Conservation (phyloP, 2,797 vertebrate genomes). For the Lithobates sylvaticus region DNA sequence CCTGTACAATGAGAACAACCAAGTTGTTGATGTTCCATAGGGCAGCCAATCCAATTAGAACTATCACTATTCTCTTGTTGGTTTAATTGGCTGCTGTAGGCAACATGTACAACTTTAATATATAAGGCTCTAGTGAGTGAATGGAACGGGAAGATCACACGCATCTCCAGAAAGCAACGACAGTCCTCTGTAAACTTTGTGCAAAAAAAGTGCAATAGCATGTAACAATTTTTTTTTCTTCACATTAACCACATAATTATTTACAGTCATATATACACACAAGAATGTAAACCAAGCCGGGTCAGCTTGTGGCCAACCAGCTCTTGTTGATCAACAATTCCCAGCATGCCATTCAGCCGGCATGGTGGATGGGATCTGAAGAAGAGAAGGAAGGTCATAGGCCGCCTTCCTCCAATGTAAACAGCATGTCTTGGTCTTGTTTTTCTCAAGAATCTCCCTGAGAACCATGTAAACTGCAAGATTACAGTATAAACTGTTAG, state of each 20-base stretch:
- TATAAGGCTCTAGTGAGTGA: too few relatives aligned
- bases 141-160: too few relatives aligned
- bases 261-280: slow-evolving; percentile 24
- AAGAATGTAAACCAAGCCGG: slow-evolving; percentile 11
- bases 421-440: slow-evolving; percentile 14
- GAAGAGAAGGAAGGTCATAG: background rate
- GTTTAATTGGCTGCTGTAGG: too few relatives aligned
- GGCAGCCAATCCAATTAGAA: too few relatives aligned
- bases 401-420: slow-evolving; percentile 7
- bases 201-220: slow-evolving; percentile 30
- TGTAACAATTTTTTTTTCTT: background rate
- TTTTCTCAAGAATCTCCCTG: slow-evolving; percentile 35
- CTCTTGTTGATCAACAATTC: background rate
- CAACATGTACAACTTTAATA: too few relatives aligned
- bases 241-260: slow-evolving; percentile 20
- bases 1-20: too few relatives aligned
- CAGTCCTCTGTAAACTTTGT: background rate
- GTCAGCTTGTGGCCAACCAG: background rate
- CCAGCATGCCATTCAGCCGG: background rate
- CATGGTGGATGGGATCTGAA: slow-evolving; percentile 3
- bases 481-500: background rate
- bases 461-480: slow-evolving; percentile 21
- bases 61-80: too few relatives aligned
- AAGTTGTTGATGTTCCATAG: too few relatives aligned
- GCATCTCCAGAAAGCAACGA: too few relatives aligned